Evolutionary conservation across 2,113 vertebrate species (phyloP), one percentile per base, ranked within the genome.

Genomic region (Hippocampus abdominalis): DNA sequence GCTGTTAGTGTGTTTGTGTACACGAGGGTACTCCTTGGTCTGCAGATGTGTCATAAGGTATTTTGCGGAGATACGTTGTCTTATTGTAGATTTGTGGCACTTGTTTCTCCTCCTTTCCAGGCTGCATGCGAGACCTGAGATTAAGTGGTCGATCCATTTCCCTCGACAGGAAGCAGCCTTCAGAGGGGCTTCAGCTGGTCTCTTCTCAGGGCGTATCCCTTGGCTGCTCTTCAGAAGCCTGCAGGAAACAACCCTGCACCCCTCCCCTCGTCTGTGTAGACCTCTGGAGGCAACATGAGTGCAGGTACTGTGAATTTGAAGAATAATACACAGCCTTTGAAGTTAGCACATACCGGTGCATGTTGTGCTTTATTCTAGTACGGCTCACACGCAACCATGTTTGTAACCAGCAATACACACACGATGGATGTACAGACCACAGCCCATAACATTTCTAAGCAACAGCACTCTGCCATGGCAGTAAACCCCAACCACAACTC

Each of bases 281-380:
- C 85, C 88, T 96, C 75, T 96, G 95, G 95, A 93, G 94, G 89
- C 92, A 91, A 71, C 91, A 94, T 0, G 93, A 96, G 79, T 95
- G 94, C 94, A 95, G 94, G 95, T 95, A 89, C 60, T 23, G 75
- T 67, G 75, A 80, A 42, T 64, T 15, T 44, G n/a, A 64, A 64
- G 40, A 62, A 36, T 21, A 61, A 32, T 39, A 61, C 36, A 36
- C 59, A 62, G 21, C 21, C 51, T 21, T 53, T 53, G 51, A 53
- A 53, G 49, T 21, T 53, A n/a, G 56, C 23, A 59, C 56, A 69
- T 51, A 51, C 65, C 44, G 53, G 54, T n/a, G n/a, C 74, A 70
- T 62, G n/a, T 40, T 73, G 42, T 44, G 13, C 13, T 48, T 21
- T 36, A 36, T 39, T 21, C 59, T 18, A 13, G 23, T 27, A 9